A percentile compares a stretch with the other conserved stretches of the same genome.
Conservation (phyloP, 2,113 vertebrate genomes). For the Corynorhinus townsendii region DNA sequence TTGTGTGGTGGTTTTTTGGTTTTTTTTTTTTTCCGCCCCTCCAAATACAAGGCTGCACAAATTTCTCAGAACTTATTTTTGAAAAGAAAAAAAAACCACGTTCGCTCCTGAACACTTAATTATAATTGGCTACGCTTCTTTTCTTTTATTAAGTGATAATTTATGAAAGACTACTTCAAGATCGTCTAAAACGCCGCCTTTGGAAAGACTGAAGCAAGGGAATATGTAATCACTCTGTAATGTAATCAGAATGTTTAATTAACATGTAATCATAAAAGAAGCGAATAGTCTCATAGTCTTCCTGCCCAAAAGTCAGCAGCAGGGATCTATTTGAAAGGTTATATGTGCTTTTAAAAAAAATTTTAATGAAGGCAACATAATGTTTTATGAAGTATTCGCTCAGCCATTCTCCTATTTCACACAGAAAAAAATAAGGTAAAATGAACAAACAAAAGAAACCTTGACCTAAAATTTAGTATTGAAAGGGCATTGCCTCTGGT, state of each 20-base stretch:
- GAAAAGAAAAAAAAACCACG: constrained; percentile 34
- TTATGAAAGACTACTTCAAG: constrained; percentile 71
- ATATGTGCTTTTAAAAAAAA: neutral
- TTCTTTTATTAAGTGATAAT: constrained; percentile 75
- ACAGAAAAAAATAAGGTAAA: neutral
- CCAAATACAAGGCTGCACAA: constrained; percentile 41
- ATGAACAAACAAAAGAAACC: neutral
- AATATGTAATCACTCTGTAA: constrained; percentile 66
- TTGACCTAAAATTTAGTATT: neutral
- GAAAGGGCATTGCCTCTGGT: neutral
- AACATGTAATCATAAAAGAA: constrained; percentile 63
- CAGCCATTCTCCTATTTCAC: constrained; percentile 3
- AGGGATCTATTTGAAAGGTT: constrained; percentile 7
- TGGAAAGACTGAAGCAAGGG: constrained; percentile 62
- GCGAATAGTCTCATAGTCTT: constrained; percentile 35
- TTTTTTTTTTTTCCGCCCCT: constrained; percentile 7
- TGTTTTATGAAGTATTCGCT: constrained; percentile 9
- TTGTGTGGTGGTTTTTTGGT: neutral
- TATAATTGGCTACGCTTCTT: constrained; percentile 71
- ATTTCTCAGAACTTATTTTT: constrained; percentile 65
- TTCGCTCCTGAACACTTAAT: constrained; percentile 67
- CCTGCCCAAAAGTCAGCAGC: constrained; percentile 40
- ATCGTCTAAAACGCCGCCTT: constrained; percentile 57
- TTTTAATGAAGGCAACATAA: neutral
- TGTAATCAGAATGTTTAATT: constrained; percentile 72